A percentile compares a stretch with the other conserved stretches of the same genome.
phyloP scores from a whole-genome alignment of 2,888 invertebrate species.

The Luffia ferchaultella region DNA sequence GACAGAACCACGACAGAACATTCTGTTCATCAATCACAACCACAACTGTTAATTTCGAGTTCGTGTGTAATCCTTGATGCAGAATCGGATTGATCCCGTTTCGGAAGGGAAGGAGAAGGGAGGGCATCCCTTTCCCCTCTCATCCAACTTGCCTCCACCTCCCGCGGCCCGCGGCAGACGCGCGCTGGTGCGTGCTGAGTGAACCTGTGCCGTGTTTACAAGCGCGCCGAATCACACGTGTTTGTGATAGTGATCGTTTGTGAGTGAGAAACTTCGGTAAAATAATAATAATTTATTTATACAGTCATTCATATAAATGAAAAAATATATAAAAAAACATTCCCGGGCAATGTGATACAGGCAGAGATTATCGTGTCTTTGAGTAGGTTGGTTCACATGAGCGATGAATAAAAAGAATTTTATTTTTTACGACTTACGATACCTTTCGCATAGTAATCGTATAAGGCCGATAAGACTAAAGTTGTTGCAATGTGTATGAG shows the following conservation, averaged over 20 bases:
- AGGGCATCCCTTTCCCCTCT: constrained; percentile 41
- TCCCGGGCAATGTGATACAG: background rate
- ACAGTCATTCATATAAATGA: background rate
- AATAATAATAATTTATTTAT: too few relatives aligned
- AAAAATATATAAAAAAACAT: too few relatives aligned
- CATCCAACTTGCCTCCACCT: constrained; percentile 25
- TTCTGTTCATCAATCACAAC: too few relatives aligned
- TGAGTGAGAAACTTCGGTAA: constrained; percentile 35
- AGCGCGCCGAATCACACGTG: constrained; percentile 47
- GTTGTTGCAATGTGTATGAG: too few relatives aligned
- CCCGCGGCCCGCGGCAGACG: constrained; percentile 35
- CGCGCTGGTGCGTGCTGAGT: constrained; percentile 56
- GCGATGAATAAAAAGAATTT: background rate
- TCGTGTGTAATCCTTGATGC: background rate
- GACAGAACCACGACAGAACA: too few relatives aligned
- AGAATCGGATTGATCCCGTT: constrained; percentile 28
- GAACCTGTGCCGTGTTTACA: constrained; percentile 22
- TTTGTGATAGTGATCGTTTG: constrained; percentile 31
- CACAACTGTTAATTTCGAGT: background rate
- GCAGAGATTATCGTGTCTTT: background rate
- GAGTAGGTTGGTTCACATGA: background rate
- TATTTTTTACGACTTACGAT: background rate
- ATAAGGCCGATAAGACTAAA: background rate
- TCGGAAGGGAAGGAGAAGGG: constrained; percentile 12
- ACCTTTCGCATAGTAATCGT: background rate